phyloP scores from a whole-genome alignment of 2,113 vertebrate genomes.

The Corydoras maculifer region DNA sequence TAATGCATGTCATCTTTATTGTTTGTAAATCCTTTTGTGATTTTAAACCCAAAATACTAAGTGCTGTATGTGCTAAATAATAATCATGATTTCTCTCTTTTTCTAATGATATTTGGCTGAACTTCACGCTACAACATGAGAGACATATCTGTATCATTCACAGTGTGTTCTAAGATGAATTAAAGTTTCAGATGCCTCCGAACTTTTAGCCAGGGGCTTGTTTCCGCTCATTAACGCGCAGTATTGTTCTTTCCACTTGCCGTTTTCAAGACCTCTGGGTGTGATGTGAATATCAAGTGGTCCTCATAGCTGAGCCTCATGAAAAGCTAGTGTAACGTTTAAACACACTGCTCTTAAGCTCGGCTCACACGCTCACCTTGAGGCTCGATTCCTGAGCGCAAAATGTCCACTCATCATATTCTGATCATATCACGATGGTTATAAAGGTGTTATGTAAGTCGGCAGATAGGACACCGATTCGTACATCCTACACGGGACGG shows the following conservation, averaged over 20 bases:
- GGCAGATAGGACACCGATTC: too few species aligned
- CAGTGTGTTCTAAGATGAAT: not conserved
- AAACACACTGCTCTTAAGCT: conserved; percentile 26
- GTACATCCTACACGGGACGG: too few species aligned
- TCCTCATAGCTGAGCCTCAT: conserved; percentile 44
- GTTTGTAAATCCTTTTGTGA: too few species aligned
- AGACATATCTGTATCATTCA: too few species aligned
- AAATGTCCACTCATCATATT: not conserved
- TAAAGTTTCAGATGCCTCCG: conserved; percentile 27
- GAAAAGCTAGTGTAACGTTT: conserved; percentile 50
- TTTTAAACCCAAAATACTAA: too few species aligned
- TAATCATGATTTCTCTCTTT: too few species aligned
- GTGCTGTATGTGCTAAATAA: too few species aligned
- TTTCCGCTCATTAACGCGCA: conserved; percentile 49
- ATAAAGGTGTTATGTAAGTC: not conserved
- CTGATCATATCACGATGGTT: not conserved
- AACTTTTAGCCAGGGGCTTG: conserved; percentile 28
- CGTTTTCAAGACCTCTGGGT: conserved; percentile 63
- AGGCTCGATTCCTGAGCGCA: not conserved
- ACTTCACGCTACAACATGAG: too few species aligned
- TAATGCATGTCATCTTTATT: too few species aligned
- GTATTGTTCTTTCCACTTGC: conserved; percentile 45
- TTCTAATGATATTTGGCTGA: too few species aligned
- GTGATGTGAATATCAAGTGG: conserved; percentile 73
- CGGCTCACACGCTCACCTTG: too few species aligned